These are phyloP conservation scores for Drosophila mojavensis DNA, from an alignment of 1,140 invertebrate species.

Conservation along the genomic window DNA sequence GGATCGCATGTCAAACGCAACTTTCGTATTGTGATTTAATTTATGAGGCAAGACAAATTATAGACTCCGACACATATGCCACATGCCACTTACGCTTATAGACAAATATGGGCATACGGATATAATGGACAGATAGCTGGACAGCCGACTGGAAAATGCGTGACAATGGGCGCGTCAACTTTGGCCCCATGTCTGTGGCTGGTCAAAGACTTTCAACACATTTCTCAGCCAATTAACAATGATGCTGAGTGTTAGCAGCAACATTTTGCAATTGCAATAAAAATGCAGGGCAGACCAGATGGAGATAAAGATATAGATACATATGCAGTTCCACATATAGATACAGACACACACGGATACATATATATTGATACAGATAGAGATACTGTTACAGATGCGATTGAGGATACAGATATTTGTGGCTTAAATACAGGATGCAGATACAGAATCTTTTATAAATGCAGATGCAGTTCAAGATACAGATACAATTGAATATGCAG, in stretches of 20 bases:
- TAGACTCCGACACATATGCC: conserved; percentile 49
- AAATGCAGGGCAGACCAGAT: conserved; percentile 7
- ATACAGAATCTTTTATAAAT: not conserved
- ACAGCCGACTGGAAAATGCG: conserved; percentile 35
- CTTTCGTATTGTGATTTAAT: conserved; percentile 77
- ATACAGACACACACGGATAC: too few species aligned
- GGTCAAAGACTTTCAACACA: conserved; percentile 43
- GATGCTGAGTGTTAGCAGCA: conserved; percentile 46
- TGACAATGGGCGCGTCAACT: conserved; percentile 67
- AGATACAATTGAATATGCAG: not conserved
- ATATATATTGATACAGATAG: conserved; percentile 4
- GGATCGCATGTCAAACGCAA: conserved; percentile 80
- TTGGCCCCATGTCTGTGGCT: conserved; percentile 28
- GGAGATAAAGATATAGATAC: conserved; percentile 10
- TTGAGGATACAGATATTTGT: not conserved
- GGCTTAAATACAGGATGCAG: too few species aligned
- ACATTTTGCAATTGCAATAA: conserved; percentile 42
- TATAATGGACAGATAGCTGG: conserved; percentile 12
- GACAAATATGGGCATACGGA: not conserved
- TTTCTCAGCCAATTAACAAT: conserved; percentile 70
- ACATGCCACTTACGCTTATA: conserved; percentile 5
- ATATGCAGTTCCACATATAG: not conserved
- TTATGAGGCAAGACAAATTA: conserved; percentile 75
- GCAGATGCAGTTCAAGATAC: too few species aligned
- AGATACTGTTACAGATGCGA: too few species aligned